phyloP scores from a whole-genome alignment of 2,888 invertebrate genomes.

The Lochmaea crataegi region DNA sequence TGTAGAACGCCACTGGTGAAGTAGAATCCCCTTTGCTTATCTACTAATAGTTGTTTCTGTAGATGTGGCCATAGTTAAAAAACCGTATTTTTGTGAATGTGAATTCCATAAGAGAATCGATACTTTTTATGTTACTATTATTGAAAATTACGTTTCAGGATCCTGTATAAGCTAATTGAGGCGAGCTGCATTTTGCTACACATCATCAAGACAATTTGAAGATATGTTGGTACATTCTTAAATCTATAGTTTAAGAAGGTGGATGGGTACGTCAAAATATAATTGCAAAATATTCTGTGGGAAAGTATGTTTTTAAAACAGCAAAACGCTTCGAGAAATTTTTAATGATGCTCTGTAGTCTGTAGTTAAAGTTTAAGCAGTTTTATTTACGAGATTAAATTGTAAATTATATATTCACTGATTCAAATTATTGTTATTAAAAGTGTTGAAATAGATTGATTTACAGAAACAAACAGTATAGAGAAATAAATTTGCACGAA shows the following conservation, averaged over 20 bases:
- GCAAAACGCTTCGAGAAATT: neutral
- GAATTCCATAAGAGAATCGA: no score
- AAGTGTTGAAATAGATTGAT: no score
- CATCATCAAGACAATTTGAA: neutral
- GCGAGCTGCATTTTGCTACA: neutral
- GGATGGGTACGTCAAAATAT: neutral
- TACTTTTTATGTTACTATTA: no score
- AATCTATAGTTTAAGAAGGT: neutral
- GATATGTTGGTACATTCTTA: neutral
- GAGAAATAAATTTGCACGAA: no score
- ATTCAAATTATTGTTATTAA: no score
- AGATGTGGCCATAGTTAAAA: no score
- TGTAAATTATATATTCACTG: neutral
- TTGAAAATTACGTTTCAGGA: no score
- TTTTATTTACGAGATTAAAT: neutral
- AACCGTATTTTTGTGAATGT: no score
- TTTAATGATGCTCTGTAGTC: neutral
- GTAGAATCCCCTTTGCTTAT: no score
- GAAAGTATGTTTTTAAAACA: neutral
- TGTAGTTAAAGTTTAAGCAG: neutral
- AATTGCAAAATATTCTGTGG: neutral
- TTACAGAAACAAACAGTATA: no score
- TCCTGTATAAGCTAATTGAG: neutral
- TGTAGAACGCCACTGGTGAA: no score
- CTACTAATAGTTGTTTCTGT: no score